Percentiles rank a stretch among this genome's conserved stretches.
phyloP scores from a whole-genome alignment of 2,888 invertebrate species.

The Arge pagana region DNA sequence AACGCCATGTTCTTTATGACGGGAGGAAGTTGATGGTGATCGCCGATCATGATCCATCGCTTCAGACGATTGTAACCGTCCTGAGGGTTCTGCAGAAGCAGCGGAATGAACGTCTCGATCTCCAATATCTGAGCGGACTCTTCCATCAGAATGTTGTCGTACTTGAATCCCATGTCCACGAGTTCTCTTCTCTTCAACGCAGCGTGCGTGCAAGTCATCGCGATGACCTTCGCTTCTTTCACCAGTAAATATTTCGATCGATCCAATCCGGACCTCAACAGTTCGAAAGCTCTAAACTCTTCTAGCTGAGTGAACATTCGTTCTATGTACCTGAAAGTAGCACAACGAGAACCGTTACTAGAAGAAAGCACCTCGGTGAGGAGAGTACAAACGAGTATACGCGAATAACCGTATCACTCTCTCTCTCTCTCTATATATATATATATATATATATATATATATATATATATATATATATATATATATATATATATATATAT shows the following conservation, averaged over 20 bases:
- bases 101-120: conserved; percentile 98
- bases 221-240: conserved; percentile 98
- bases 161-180: conserved; percentile 94
- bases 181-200: conserved; percentile 95
- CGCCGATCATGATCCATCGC: conserved; percentile 99
- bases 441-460: too few relatives aligned
- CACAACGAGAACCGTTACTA: not conserved
- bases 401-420: too few relatives aligned
- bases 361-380: conserved; percentile 1
- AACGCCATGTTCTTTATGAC: conserved; percentile 99
- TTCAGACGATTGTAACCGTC: conserved; percentile 95
- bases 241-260: conserved; percentile 95
- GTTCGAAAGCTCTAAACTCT: conserved; percentile 97
- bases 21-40: conserved; percentile 98
- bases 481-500: too few relatives aligned
- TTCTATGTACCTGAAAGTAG: conserved; percentile 75
- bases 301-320: conserved; percentile 96
- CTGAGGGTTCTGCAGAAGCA: conserved; percentile 97
- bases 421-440: too few relatives aligned
- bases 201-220: conserved; percentile 99
- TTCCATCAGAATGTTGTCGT: conserved; percentile 99
- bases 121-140: conserved; percentile 98
- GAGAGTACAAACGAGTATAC: too few relatives aligned
- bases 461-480: too few relatives aligned
- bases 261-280: conserved; percentile 92